Conservation (phyloP, 2,888 invertebrate species). For the Drosophila koepferae region DNA sequence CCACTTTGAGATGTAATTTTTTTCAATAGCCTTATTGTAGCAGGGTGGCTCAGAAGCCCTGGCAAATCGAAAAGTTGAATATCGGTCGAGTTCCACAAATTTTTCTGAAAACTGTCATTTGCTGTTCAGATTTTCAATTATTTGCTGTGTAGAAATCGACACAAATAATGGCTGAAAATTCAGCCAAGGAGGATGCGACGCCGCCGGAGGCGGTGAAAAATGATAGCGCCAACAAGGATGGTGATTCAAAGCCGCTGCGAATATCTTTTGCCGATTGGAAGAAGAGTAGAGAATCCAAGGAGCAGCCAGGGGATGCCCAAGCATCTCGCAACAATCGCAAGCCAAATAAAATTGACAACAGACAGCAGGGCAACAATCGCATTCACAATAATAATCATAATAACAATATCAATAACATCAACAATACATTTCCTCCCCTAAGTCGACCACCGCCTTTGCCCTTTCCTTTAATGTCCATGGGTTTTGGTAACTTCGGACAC, state of each 20-base stretch:
- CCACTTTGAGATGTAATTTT: neutral
- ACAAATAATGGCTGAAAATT: constrained; percentile 61
- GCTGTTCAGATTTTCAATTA: constrained; percentile 15
- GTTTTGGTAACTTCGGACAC: constrained; percentile 56
- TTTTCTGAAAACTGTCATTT: constrained; percentile 23
- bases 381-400: constrained; percentile 39
- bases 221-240: constrained; percentile 12
- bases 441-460: constrained; percentile 65
- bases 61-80: constrained; percentile 18
- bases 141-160: constrained; percentile 5
- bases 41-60: constrained; percentile 35
- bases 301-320: constrained; percentile 16
- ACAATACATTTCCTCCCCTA: constrained; percentile 42
- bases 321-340: constrained; percentile 28
- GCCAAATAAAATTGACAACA: constrained; percentile 29
- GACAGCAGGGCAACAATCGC: constrained; percentile 20
- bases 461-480: constrained; percentile 57
- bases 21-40: neutral
- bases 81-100: constrained; percentile 34
- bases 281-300: constrained; percentile 60
- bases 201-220: constrained; percentile 13
- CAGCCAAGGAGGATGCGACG: constrained; percentile 21
- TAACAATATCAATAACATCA: constrained; percentile 32
- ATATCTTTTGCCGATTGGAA: constrained; percentile 79
- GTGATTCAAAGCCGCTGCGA: constrained; percentile 35